Conservation (phyloP, 2,888 invertebrate species). For the Platypus cylindrus region DNA sequence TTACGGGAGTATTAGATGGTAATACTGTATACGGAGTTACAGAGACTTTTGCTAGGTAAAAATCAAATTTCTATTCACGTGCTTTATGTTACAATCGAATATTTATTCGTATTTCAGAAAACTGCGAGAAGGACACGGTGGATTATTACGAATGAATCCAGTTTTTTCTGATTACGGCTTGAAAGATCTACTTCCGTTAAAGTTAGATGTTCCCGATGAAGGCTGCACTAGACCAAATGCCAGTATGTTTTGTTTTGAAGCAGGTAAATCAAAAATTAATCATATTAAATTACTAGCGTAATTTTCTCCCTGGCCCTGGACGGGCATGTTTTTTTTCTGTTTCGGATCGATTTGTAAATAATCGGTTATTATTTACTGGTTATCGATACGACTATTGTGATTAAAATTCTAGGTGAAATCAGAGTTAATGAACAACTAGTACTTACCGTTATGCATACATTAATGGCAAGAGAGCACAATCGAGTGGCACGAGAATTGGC, state of each 20-base stretch:
- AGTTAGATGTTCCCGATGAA: constrained; percentile 82
- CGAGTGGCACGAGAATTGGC: constrained; percentile 63
- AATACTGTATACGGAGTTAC: constrained; percentile 84
- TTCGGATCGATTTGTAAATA: no score
- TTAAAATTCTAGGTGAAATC: constrained; percentile 58
- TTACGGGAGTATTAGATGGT: constrained; percentile 76
- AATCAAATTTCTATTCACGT: constrained; percentile 1
- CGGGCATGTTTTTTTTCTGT: no score
- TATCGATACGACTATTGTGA: constrained; percentile 1
- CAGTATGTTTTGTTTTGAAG: constrained; percentile 87
- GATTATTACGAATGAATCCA: constrained; percentile 76
- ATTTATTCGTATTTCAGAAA: constrained; percentile 42
- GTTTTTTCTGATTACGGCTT: constrained; percentile 77
- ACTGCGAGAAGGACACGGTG: constrained; percentile 69
- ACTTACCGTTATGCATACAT: constrained; percentile 80
- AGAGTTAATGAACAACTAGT: constrained; percentile 86
- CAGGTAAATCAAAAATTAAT: constrained; percentile 40
- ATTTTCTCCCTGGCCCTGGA: no score
- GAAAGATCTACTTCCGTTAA: constrained; percentile 76
- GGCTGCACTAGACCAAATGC: constrained; percentile 82
- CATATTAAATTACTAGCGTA: no score
- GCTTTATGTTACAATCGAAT: background rate
- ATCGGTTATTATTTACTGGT: no score
- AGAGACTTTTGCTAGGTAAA: constrained; percentile 63
- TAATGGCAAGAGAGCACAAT: constrained; percentile 87